Evolutionary conservation across 2,113 vertebrate species (phyloP).

Genomic region (Aldabrachelys gigantea): DNA sequence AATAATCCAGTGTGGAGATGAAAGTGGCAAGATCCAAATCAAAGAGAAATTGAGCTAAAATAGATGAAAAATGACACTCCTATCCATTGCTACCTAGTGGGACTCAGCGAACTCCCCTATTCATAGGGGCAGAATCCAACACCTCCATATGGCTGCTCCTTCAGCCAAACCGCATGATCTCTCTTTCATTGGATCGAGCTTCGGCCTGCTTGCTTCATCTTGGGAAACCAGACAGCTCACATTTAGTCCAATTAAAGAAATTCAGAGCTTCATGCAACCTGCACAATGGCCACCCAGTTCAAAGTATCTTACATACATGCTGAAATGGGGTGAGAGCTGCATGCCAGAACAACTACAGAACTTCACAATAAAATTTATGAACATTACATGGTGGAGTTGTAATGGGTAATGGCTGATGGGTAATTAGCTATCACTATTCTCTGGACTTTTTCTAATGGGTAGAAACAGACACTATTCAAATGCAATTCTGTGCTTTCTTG

Average conservation of each 20-base stretch:
- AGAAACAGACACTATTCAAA: not conserved
- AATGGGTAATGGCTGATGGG: no score
- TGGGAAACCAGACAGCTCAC: not conserved
- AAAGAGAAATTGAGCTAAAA: not conserved
- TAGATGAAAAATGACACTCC: not conserved
- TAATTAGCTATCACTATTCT: not conserved
- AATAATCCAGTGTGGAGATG: not conserved
- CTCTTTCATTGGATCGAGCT: not conserved
- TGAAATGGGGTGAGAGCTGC: not conserved
- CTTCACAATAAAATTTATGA: not conserved
- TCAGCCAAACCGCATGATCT: not conserved
- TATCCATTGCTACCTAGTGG: not conserved
- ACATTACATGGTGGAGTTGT: not conserved
- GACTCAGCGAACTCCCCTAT: not conserved
- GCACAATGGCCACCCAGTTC: not conserved
- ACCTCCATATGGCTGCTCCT: fast-evolving
- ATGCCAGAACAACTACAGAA: not conserved
- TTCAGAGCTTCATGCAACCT: not conserved
- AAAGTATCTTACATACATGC: not conserved
- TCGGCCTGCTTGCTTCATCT: not conserved
- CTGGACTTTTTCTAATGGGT: not conserved
- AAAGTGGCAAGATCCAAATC: not conserved
- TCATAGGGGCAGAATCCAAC: not conserved
- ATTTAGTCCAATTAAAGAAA: fast-evolving
- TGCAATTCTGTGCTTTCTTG: not conserved